A percentile compares a stretch with the other conserved stretches of the same genome.
Conservation (phyloP, 2,888 invertebrate genomes). For the Disparrhopalites patrizii region DNA sequence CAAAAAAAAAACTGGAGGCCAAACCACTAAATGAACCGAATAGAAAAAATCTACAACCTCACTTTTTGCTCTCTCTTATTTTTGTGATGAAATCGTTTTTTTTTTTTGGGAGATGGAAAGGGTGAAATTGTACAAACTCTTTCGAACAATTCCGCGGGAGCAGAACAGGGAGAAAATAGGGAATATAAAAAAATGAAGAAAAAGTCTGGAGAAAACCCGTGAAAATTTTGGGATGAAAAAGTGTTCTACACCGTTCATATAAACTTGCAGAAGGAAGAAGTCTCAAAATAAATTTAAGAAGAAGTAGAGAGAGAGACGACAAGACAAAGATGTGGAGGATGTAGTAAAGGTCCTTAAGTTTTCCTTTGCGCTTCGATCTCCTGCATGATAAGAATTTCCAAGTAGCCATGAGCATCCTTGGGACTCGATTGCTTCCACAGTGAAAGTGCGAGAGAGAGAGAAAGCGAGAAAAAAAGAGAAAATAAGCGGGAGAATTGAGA, state of each 20-base stretch:
- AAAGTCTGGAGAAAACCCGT: background rate
- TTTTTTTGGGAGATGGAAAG: too few relatives aligned
- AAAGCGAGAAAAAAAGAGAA: background rate
- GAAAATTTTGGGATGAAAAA: too few relatives aligned
- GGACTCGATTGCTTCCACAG: too few relatives aligned
- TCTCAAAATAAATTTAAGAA: too few relatives aligned
- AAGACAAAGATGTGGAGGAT: slow-evolving; percentile 22
- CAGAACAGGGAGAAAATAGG: background rate
- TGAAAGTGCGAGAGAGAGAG: background rate
- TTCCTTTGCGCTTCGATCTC: slow-evolving; percentile 25
- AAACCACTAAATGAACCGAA: too few relatives aligned
- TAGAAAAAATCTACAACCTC: too few relatives aligned
- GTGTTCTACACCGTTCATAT: too few relatives aligned
- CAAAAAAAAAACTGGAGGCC: too few relatives aligned
- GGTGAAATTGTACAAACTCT: too few relatives aligned
- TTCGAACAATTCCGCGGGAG: background rate
- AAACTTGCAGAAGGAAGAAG: background rate
- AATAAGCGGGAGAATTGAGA: background rate
- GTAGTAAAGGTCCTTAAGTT: slow-evolving; percentile 27
- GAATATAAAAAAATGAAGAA: background rate
- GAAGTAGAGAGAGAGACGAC: background rate
- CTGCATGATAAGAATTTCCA: slow-evolving; percentile 27
- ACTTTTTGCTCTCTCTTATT: too few relatives aligned
- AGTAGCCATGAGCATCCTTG: slow-evolving; percentile 23
- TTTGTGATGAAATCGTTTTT: too few relatives aligned